Evolutionary conservation across 1,140 invertebrate genomes (phyloP).

Genomic region (Euura saliciscinereae): DNA sequence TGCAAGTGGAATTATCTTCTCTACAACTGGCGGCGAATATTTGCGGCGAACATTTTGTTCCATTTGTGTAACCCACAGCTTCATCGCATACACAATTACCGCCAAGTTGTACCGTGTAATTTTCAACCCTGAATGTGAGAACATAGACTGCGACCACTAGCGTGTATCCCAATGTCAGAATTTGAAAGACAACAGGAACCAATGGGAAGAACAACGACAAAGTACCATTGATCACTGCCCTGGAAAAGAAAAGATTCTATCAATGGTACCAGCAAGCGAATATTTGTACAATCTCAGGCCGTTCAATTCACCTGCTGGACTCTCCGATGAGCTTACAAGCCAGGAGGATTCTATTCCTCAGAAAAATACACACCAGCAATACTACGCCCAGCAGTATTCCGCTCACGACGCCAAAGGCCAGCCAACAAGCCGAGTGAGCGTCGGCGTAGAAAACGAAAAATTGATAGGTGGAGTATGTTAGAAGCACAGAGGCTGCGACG

Average conservation of each 20-base stretch:
- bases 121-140: constrained; percentile 67
- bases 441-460: constrained; percentile 26
- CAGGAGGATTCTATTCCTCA: constrained; percentile 83
- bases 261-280: not conserved
- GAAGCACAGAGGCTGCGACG: constrained; percentile 69
- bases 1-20: constrained; percentile 46
- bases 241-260: constrained; percentile 57
- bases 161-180: constrained; percentile 75
- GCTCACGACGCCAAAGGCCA: constrained; percentile 72
- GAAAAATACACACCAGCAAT: constrained; percentile 80
- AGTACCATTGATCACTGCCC: constrained; percentile 84
- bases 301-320: constrained; percentile 74
- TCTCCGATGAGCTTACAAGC: constrained; percentile 91
- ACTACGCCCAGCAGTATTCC: constrained; percentile 71
- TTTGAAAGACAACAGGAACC: constrained; percentile 85
- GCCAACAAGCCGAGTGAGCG: constrained; percentile 64
- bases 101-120: constrained; percentile 61
- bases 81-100: constrained; percentile 40
- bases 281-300: constrained; percentile 1
- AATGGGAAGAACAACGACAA: constrained; percentile 90
- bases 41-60: constrained; percentile 62
- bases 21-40: constrained; percentile 62
- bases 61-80: constrained; percentile 49
- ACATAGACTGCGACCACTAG: constrained; percentile 75
- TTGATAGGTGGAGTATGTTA: constrained; percentile 68